Base-by-base conservation (phyloP, 2,888 invertebrate genomes). In the Tortrix viridana region DNA sequence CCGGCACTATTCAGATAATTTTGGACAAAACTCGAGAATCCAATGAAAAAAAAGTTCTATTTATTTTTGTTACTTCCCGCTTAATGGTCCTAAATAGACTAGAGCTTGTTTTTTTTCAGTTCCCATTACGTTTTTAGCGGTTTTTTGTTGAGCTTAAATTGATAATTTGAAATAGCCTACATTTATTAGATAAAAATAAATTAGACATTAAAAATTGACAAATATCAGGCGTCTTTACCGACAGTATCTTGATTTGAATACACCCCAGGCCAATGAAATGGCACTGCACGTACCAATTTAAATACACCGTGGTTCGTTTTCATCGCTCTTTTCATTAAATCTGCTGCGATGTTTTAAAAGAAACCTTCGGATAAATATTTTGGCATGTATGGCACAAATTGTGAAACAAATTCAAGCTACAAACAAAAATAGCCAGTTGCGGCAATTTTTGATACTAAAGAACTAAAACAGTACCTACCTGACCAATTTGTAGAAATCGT, bases 1-100 rank as follows among this genome's bases (percentile, higher is more conserved):
- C 77, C 76, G 84, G 84, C 80, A 72, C 73, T 77, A 76, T 73
- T 75, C 73, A 74, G 71, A 71, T 77, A 74, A 81, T 84, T 86
- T 84, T 69, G 79, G 79, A 75, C 74, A 77, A 77, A 82, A 77
- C 77, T 74, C 73, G 74, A 73, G 73, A 71, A 67, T 71, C 71
- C 72, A 74, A 72, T 71, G 71, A 61, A 58, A 58, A 65, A 46
- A 22, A 12, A 43, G 22, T 44, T 46, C 48, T 54, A 43, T 61
- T 37, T 57, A 60, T 61, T 58, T 61, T 58, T 54, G 23, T 46
- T 55, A 58, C 20, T 38, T 57, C 47, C 19, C 38, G 16, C 46
- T 46, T 44, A 59, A 19, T 38, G 43, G 19, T 20, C 22, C 23
- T 46, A 44, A 60, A 60, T 18, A 16, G 22, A 16, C 57, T 38